Evolutionary conservation across 2,888 invertebrate species (phyloP).

Genomic region (Perizoma affinitatum): DNA sequence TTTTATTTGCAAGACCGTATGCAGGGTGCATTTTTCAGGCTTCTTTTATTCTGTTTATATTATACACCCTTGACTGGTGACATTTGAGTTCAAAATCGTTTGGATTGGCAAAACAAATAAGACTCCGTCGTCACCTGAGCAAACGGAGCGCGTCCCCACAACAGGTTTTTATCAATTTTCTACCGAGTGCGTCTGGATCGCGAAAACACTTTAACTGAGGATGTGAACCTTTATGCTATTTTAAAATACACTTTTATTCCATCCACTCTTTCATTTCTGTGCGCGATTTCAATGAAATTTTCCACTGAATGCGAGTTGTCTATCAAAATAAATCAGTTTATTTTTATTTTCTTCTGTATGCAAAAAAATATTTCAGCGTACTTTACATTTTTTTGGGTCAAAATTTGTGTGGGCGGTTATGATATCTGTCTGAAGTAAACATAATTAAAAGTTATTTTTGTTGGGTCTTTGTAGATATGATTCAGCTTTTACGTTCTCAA

Average conservation of each 20-base stretch:
- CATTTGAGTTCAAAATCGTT: conserved; percentile 49
- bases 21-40: conserved; percentile 70
- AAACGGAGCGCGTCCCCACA: conserved; percentile 69
- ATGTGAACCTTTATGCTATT: conserved; percentile 59
- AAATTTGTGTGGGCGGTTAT: conserved; percentile 28
- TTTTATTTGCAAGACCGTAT: conserved; percentile 64
- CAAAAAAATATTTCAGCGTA: conserved; percentile 29
- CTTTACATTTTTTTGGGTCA: conserved; percentile 33
- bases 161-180: conserved; percentile 83
- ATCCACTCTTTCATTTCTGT: conserved; percentile 20
- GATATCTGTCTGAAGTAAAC: conserved; percentile 31
- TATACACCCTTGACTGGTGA: conserved; percentile 41
- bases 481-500: conserved; percentile 27
- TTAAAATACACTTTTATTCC: conserved; percentile 45
- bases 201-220: conserved; percentile 68
- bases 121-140: conserved; percentile 73
- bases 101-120: conserved; percentile 58
- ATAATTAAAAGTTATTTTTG: conserved; percentile 32
- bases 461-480: conserved; percentile 29
- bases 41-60: conserved; percentile 53
- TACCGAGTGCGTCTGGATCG: conserved; percentile 76
- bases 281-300: conserved; percentile 26
- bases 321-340: conserved; percentile 21
- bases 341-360: conserved; percentile 24
- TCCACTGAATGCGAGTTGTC: conserved; percentile 20